Conservation (phyloP, 1,140 invertebrate species). For the Drosophila repletoides region DNA sequence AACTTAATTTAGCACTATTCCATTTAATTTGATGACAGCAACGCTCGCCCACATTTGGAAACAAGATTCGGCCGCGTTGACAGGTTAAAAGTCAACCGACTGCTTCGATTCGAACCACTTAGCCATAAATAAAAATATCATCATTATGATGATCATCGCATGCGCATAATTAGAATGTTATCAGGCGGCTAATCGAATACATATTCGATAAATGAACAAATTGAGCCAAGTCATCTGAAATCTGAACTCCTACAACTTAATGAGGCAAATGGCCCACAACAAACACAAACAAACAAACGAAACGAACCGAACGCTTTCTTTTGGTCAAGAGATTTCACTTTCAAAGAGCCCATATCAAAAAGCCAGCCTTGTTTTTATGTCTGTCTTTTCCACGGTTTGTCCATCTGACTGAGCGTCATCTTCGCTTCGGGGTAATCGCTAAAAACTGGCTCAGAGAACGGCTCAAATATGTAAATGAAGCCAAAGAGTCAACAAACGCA, state of each 20-base stretch:
- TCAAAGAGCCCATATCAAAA: slow-evolving; percentile 36
- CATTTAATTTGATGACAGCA: slow-evolving; percentile 18
- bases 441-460: slow-evolving; percentile 58
- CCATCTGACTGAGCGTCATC: slow-evolving; percentile 21
- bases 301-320: slow-evolving; percentile 71
- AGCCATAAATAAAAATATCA: slow-evolving; percentile 57
- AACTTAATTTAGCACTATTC: slow-evolving; percentile 34
- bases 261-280: slow-evolving; percentile 33
- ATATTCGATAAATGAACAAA: slow-evolving; percentile 58
- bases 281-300: too few relatives aligned
- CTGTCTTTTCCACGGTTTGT: not conserved
- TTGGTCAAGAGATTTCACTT: slow-evolving; percentile 58
- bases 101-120: slow-evolving; percentile 21
- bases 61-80: slow-evolving; percentile 20
- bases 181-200: slow-evolving; percentile 38
- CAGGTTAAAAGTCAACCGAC: slow-evolving; percentile 48
- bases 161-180: slow-evolving; percentile 63
- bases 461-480: slow-evolving; percentile 64
- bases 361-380: slow-evolving; percentile 23
- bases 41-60: slow-evolving; percentile 18
- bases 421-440: slow-evolving; percentile 20
- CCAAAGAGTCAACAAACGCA: slow-evolving; percentile 65
- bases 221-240: slow-evolving; percentile 49
- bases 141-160: slow-evolving; percentile 46
- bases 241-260: slow-evolving; percentile 71